phyloP scores from a whole-genome alignment of 1,140 invertebrate genomes.

The Sipha flava region DNA sequence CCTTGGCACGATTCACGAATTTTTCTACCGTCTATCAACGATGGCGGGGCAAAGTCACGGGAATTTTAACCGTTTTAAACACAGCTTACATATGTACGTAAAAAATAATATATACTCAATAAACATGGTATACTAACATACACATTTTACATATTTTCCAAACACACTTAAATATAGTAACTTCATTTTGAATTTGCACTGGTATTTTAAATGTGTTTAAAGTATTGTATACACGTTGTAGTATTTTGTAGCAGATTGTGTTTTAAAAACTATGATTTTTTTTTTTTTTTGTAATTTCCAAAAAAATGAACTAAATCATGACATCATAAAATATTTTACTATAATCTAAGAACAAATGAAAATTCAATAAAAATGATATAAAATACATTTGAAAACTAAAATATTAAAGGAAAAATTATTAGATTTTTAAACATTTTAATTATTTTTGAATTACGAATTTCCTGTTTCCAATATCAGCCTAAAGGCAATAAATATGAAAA shows the following conservation, averaged over 20 bases:
- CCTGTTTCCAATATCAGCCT: not conserved
- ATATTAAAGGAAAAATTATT: too few relatives aligned
- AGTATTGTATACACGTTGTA: too few relatives aligned
- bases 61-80: conserved; percentile 18
- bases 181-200: not conserved
- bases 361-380: too few relatives aligned
- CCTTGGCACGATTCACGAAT: conserved; percentile 30
- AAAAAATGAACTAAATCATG: too few relatives aligned
- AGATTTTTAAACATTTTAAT: too few relatives aligned
- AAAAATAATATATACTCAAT: not conserved
- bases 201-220: too few relatives aligned
- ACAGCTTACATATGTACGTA: not conserved
- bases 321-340: too few relatives aligned
- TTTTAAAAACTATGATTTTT: too few relatives aligned
- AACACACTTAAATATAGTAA: not conserved
- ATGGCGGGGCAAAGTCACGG: not conserved
- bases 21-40: conserved; percentile 14
- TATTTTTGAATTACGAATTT: not conserved
- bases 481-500: not conserved
- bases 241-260: too few relatives aligned
- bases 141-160: not conserved
- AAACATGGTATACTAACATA: not conserved
- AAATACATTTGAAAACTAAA: too few relatives aligned
- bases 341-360: too few relatives aligned
- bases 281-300: too few relatives aligned